Evolutionary conservation across 2,113 vertebrate genomes (phyloP).

Genomic region (Bufo bufo): DNA sequence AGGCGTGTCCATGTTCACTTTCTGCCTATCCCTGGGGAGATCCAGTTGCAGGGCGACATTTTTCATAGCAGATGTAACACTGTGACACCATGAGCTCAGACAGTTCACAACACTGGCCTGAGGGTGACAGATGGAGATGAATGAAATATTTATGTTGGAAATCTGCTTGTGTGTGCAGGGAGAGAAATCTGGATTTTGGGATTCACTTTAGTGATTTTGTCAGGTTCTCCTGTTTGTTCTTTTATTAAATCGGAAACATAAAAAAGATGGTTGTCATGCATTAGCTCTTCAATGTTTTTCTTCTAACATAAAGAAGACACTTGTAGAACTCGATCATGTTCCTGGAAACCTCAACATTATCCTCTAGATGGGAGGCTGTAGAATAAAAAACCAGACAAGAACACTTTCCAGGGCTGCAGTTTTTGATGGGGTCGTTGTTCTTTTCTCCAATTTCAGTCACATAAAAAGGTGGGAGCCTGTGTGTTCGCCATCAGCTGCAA

Average conservation of each 20-base stretch:
- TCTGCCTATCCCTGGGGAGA: conserved; percentile 32
- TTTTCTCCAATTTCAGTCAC: background rate
- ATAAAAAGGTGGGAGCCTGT: background rate
- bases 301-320: background rate
- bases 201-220: background rate
- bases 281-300: background rate
- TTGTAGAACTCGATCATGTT: background rate
- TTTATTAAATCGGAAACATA: background rate
- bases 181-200: background rate
- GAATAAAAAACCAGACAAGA: background rate
- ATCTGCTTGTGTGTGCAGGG: conserved; percentile 28
- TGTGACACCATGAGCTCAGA: conserved; percentile 47
- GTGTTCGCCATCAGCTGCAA: conserved; percentile 7
- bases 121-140: conserved; percentile 53
- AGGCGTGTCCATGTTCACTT: conserved; percentile 27
- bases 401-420: background rate
- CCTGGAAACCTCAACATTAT: background rate
- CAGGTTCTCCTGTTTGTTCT: background rate
- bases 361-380: background rate
- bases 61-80: conserved; percentile 50
- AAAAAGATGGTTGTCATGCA: background rate
- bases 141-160: conserved; percentile 55
- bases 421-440: background rate
- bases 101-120: conserved; percentile 52
- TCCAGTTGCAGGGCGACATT: conserved; percentile 52